Conservation (phyloP, 2,113 vertebrate species). For the Eudorcas thomsonii region DNA sequence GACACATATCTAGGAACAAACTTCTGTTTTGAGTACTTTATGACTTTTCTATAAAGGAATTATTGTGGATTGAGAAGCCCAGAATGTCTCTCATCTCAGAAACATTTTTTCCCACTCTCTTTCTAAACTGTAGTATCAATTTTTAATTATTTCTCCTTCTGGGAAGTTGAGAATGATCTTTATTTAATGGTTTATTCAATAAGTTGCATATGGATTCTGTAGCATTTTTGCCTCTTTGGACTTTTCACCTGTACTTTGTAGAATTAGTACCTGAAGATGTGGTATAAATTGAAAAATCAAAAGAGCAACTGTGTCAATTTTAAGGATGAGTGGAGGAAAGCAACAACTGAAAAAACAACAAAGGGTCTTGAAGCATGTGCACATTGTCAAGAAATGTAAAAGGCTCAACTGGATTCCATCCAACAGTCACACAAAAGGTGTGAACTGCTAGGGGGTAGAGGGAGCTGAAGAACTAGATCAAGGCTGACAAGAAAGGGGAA, state of each 20-base stretch:
- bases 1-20: conserved; percentile 25
- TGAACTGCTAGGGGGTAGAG: background rate
- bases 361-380: background rate
- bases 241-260: background rate
- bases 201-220: background rate
- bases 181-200: background rate
- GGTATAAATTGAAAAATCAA: background rate
- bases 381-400: background rate
- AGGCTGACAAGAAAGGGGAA: background rate
- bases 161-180: background rate
- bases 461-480: background rate
- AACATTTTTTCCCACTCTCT: background rate
- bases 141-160: conserved; percentile 37
- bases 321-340: background rate
- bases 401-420: background rate
- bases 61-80: background rate
- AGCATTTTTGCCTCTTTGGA: background rate
- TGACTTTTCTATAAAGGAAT: conserved; percentile 1
- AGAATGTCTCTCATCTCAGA: background rate
- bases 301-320: background rate
- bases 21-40: conserved; percentile 13
- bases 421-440: background rate
- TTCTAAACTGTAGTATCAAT: conserved; percentile 3
- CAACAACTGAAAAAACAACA: background rate
- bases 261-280: background rate